Percentiles rank a stretch among this genome's conserved stretches.
Evolutionary conservation across 2,113 vertebrate genomes (phyloP).

Genomic region (Casuarius casuarius): DNA sequence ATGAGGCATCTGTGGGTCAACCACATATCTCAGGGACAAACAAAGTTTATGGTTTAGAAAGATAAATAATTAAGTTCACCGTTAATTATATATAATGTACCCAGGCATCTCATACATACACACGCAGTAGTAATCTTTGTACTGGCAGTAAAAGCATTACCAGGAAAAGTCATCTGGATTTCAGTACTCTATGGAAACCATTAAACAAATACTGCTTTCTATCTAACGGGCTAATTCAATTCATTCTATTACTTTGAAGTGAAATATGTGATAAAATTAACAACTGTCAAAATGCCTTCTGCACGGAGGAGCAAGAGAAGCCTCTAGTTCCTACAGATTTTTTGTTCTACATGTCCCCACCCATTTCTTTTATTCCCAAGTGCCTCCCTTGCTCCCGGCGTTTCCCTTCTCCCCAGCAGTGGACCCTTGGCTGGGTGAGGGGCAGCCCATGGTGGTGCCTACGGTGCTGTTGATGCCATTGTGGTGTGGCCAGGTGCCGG

Average conservation of each 20-base stretch:
- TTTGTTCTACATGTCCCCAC: background rate
- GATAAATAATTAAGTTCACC: background rate
- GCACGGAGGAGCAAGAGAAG: background rate
- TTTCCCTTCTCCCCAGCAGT: background rate
- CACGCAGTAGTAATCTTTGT: background rate
- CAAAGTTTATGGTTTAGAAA: background rate
- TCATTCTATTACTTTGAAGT: background rate
- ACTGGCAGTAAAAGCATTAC: background rate
- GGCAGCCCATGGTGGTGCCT: background rate
- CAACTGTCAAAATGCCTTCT: background rate
- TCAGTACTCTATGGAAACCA: background rate
- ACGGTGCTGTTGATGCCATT: background rate
- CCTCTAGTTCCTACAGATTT: background rate
- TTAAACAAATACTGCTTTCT: background rate
- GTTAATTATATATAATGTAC: background rate
- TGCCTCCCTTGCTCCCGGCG: background rate
- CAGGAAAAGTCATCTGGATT: constrained; percentile 3
- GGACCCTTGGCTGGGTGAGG: background rate
- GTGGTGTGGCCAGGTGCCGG: rapidly evolving
- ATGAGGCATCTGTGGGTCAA: background rate
- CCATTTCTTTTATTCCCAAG: background rate
- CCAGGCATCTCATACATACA: background rate
- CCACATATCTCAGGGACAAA: background rate
- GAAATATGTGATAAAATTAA: background rate
- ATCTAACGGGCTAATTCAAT: background rate